Evolutionary conservation across 2,797 vertebrate species (phyloP), one percentile per base, ranked within the genome.

Genomic region (Ciconia nigra): DNA sequence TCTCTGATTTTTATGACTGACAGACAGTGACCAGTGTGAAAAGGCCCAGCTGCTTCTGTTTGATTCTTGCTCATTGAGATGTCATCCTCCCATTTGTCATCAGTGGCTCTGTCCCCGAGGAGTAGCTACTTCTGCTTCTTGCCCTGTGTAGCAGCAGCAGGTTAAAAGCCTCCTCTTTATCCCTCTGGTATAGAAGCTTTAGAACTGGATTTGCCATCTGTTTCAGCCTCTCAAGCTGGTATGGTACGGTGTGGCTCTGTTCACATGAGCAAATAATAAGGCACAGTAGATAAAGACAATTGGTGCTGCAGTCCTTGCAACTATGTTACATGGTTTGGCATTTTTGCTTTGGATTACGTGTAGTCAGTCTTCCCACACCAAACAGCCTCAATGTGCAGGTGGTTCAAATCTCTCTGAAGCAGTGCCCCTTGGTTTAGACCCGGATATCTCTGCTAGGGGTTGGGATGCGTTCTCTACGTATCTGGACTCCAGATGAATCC

Each of bases 401-500:
- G 63, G 76, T 81, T 66, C 35, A 49, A 47, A 81, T 44, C 54
- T 62, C 11, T 35, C 58, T 72, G 79, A 81, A 62, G 61, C 21
- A 19, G 15, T 18, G 8, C 13, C 25, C 19, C 29, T 74, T 81
- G 33, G 13, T 73, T 90, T 84, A 67, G 54, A 70, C 31, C 13
- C 35, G 24, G 26, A 8, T 22, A 17, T 61, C 57, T 79, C 35
- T 83, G 8, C 18, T 74, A 8, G 54, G 33, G 2, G 1, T 55
- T 80, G n/a, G n/a, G 18, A 26, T 61, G n/a, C 2, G 0, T 57
- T 89, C 81, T 22, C 2, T 31, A 15, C 1, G 0, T 71, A 17
- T 29, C 28, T 61, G 37, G 10, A 14, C 42, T 62, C 42, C 25
- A 12, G 25, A n/a, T 0, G 2, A 55, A 46, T 70, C 62, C 17